Percentiles rank a stretch among this genome's conserved stretches.
phyloP scores from a whole-genome alignment of 1,140 invertebrate genomes.

The Drosophila sp. region DNA sequence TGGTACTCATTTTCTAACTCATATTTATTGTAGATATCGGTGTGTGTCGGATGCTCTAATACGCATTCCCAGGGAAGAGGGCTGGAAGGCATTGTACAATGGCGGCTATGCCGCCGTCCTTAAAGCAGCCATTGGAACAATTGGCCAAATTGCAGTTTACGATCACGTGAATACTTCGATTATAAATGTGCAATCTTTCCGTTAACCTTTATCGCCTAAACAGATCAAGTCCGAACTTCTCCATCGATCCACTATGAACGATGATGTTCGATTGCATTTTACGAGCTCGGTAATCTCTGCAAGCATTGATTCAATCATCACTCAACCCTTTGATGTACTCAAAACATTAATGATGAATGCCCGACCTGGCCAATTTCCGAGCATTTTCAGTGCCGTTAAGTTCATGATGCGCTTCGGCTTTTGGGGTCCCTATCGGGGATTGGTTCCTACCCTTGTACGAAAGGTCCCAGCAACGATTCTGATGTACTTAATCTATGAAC shows the following conservation, averaged over 20 bases:
- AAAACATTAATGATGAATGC: constrained; percentile 59
- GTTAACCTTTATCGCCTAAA: too few relatives aligned
- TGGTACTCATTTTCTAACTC: not conserved
- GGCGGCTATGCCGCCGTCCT: constrained; percentile 95
- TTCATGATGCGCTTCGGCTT: constrained; percentile 53
- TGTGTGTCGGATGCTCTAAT: constrained; percentile 96
- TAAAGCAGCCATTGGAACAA: constrained; percentile 96
- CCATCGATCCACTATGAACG: constrained; percentile 11
- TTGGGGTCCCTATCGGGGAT: constrained; percentile 38
- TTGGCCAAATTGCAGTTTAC: constrained; percentile 97
- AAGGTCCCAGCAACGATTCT: constrained; percentile 48
- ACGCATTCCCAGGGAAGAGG: constrained; percentile 93
- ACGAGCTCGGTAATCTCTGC: constrained; percentile 42
- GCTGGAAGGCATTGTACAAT: constrained; percentile 90
- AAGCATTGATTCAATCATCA: constrained; percentile 20
- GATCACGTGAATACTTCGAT: constrained; percentile 90
- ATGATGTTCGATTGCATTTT: constrained; percentile 37
- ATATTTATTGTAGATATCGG: constrained; percentile 90
- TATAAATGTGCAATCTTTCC: too few relatives aligned
- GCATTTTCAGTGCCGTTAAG: not conserved
- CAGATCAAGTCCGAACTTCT: constrained; percentile 21
- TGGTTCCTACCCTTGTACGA: constrained; percentile 34
- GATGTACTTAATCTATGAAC: constrained; percentile 55
- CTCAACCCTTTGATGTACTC: constrained; percentile 55
- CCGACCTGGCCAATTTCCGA: constrained; percentile 27